phyloP scores from a whole-genome alignment of 2,888 invertebrate genomes.

The Tetranychus piercei region DNA sequence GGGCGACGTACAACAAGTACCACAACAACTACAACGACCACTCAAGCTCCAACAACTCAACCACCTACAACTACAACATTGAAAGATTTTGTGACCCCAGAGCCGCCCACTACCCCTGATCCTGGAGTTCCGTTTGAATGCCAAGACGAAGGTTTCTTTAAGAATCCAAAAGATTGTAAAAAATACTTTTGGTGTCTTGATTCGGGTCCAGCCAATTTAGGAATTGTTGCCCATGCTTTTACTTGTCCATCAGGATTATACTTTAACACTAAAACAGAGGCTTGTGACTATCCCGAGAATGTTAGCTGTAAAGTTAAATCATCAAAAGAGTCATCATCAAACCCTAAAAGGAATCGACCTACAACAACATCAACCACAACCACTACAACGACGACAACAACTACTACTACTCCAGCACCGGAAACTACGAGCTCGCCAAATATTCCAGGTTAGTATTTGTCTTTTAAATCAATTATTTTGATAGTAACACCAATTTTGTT shows the following conservation, averaged over 20 bases:
- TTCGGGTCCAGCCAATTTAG: slow-evolving; percentile 53
- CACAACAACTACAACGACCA: background rate
- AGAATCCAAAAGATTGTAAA: slow-evolving; percentile 75
- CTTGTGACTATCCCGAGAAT: slow-evolving; percentile 75
- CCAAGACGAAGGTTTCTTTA: slow-evolving; percentile 76
- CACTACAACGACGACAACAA: slow-evolving; percentile 22
- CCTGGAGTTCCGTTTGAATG: slow-evolving; percentile 73
- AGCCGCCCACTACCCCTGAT: slow-evolving; percentile 73
- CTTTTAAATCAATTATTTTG: slow-evolving; percentile 10
- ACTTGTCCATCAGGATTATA: slow-evolving; percentile 77
- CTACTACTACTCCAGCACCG: slow-evolving; percentile 14
- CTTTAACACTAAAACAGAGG: slow-evolving; percentile 76
- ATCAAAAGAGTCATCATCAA: slow-evolving; percentile 3
- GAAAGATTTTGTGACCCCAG: slow-evolving; percentile 41
- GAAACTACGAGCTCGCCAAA: background rate
- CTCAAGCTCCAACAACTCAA: slow-evolving; percentile 30
- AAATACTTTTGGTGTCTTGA: slow-evolving; percentile 88
- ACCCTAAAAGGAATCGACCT: background rate
- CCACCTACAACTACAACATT: slow-evolving; percentile 30
- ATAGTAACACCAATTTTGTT: too few species aligned
- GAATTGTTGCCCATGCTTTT: slow-evolving; percentile 75
- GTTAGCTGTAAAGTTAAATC: slow-evolving; percentile 37
- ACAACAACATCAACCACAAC: slow-evolving; percentile 24
- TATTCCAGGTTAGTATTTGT: slow-evolving; percentile 1
- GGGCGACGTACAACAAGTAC: background rate